Conservation (phyloP, 37 sponge, comb jelly and placozoan species). For the Haliclona indistincta region DNA sequence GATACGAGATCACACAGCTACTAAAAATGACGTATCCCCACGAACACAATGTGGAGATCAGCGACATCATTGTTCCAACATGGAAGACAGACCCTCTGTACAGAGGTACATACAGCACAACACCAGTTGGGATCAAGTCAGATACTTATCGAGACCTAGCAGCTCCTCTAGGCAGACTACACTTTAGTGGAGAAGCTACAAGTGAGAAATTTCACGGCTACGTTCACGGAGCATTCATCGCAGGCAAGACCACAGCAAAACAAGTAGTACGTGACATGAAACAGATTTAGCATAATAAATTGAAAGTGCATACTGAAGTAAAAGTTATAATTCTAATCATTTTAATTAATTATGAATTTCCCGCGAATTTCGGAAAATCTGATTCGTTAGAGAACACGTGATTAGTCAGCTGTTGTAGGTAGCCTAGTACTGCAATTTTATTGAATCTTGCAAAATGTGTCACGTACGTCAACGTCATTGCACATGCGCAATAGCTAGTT, state of each 20-base stretch:
- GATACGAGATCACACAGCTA: background rate
- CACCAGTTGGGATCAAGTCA: background rate
- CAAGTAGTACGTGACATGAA: too few species aligned
- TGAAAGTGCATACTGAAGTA: too few species aligned
- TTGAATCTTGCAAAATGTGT: too few species aligned
- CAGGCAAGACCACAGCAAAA: constrained; percentile 16
- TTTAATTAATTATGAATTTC: too few species aligned
- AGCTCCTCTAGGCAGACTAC: constrained; percentile 1
- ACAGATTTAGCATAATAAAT: too few species aligned
- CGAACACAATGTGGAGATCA: background rate
- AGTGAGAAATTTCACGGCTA: constrained; percentile 10
- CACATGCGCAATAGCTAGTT: too few species aligned
- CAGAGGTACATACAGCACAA: constrained; percentile 9
- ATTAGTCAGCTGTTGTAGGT: too few species aligned
- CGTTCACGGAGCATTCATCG: constrained; percentile 19
- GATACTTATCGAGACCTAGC: background rate
- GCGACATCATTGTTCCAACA: constrained; percentile 20
- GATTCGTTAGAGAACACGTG: too few species aligned
- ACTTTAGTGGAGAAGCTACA: constrained; percentile 35
- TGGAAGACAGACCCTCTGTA: constrained; percentile 28
- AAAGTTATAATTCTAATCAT: too few species aligned
- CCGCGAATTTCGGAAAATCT: too few species aligned
- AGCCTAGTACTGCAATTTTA: too few species aligned
- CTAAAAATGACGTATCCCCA: constrained; percentile 1
- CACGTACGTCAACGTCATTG: too few species aligned